These are phyloP conservation scores for Phasia obesa DNA, from an alignment of 2,888 invertebrate genomes.

Conservation along the genomic window DNA sequence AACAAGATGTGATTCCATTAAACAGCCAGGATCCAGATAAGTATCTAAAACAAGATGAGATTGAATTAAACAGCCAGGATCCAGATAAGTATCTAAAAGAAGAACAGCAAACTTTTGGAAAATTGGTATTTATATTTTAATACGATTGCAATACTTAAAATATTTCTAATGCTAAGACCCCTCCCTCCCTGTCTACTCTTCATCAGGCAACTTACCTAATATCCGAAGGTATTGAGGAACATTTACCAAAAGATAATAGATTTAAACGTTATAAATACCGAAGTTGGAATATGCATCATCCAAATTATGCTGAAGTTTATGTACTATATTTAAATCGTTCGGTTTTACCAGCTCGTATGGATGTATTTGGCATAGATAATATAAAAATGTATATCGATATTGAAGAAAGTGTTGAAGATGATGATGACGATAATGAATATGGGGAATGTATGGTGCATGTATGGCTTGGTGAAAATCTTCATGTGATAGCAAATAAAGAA, in stretches of 20 bases:
- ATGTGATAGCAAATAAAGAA: conserved; percentile 34
- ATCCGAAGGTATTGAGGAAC: conserved; percentile 71
- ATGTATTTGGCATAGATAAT: conserved; percentile 73
- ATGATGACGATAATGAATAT: background rate
- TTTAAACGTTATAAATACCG: conserved; percentile 69
- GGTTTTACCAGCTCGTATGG: conserved; percentile 50
- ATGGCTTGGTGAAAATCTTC: conserved; percentile 53
- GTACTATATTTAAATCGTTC: conserved; percentile 57
- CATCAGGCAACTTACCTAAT: background rate
- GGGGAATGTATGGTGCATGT: conserved; percentile 46
- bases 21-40: no score
- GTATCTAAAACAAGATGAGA: no score
- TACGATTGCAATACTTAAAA: background rate
- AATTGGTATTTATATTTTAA: conserved; percentile 6
- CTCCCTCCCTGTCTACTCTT: background rate
- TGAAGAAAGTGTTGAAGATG: background rate
- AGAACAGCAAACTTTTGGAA: background rate
- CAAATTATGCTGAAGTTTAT: conserved; percentile 73
- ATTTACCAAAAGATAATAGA: conserved; percentile 56
- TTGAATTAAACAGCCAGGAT: no score
- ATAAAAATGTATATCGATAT: conserved; percentile 68
- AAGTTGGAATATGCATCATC: conserved; percentile 73
- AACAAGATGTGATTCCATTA: background rate
- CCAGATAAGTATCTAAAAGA: background rate
- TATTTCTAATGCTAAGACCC: background rate